These are phyloP conservation scores for Anadara kagoshimensis DNA, from an alignment of 1,140 invertebrate genomes.

Conservation along the genomic window DNA sequence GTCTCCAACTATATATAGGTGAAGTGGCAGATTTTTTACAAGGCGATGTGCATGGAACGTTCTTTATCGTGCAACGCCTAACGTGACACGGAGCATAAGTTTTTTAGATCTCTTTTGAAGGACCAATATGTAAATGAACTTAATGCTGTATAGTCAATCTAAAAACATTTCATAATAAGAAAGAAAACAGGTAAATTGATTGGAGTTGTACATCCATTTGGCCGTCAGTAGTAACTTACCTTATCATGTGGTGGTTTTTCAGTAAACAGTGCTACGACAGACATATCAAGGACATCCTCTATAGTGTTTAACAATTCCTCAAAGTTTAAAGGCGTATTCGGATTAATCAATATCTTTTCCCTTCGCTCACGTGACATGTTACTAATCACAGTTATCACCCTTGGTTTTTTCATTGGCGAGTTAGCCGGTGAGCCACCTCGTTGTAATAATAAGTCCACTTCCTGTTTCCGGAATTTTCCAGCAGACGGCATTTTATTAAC, in stretches of 20 bases:
- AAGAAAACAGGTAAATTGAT: too few species aligned
- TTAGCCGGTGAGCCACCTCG: conserved; percentile 15
- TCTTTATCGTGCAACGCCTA: too few species aligned
- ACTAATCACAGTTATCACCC: conserved; percentile 65
- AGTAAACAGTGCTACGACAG: conserved; percentile 59
- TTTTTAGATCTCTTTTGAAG: too few species aligned
- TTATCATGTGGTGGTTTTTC: conserved; percentile 56
- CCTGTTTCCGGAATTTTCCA: conserved; percentile 45
- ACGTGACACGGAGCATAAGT: too few species aligned
- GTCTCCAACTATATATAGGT: too few species aligned
- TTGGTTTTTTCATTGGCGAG: conserved; percentile 38
- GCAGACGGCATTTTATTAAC: conserved; percentile 47
- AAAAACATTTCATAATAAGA: too few species aligned
- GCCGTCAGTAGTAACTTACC: conserved; percentile 46
- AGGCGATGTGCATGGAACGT: too few species aligned
- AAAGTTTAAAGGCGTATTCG: conserved; percentile 93
- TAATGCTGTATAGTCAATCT: too few species aligned
- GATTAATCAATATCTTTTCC: conserved; percentile 82
- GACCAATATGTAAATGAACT: too few species aligned
- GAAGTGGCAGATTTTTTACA: too few species aligned
- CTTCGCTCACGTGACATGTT: conserved; percentile 61
- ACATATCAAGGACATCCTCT: conserved; percentile 55
- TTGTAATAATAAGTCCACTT: conserved; percentile 50
- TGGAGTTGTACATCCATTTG: too few species aligned
- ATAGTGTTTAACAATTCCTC: conserved; percentile 93